These are phyloP conservation scores for Saguinus midas DNA, from an alignment of 2,113 vertebrate species.

Conservation along the genomic window DNA sequence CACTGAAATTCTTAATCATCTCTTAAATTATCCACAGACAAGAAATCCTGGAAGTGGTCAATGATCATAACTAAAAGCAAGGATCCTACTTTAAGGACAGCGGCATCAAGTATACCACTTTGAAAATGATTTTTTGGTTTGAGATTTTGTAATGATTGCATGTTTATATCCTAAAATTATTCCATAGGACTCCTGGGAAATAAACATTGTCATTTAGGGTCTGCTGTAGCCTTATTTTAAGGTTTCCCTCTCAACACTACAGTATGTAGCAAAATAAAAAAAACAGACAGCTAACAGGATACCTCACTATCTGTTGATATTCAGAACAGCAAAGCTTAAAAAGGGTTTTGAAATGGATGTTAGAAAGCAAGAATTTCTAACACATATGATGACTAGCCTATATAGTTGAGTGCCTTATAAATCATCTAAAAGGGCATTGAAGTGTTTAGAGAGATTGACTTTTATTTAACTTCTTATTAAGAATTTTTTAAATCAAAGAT, in stretches of 20 bases:
- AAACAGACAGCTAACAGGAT: not conserved
- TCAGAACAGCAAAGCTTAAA: not conserved
- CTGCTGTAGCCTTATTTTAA: not conserved
- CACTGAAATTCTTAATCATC: not conserved
- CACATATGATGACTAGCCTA: not conserved
- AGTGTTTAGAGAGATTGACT: not conserved
- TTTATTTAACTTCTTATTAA: slow-evolving; percentile 18
- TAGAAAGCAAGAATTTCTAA: not conserved
- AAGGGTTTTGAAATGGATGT: not conserved
- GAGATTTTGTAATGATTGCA: not conserved
- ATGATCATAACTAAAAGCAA: not conserved
- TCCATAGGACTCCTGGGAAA: not conserved
- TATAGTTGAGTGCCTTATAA: not conserved
- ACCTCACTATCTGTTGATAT: not conserved
- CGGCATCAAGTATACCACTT: not conserved
- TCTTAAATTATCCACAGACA: not conserved
- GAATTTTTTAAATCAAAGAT: not conserved
- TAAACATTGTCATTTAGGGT: not conserved
- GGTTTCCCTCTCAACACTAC: not conserved
- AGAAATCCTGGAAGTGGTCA: not conserved
- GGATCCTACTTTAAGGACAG: not conserved
- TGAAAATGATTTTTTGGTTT: not conserved
- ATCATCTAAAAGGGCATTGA: not conserved
- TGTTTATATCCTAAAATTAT: not conserved
- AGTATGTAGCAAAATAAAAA: not conserved